Conservation (phyloP, 2,113 vertebrate species). For the Heterochromis multidens region DNA sequence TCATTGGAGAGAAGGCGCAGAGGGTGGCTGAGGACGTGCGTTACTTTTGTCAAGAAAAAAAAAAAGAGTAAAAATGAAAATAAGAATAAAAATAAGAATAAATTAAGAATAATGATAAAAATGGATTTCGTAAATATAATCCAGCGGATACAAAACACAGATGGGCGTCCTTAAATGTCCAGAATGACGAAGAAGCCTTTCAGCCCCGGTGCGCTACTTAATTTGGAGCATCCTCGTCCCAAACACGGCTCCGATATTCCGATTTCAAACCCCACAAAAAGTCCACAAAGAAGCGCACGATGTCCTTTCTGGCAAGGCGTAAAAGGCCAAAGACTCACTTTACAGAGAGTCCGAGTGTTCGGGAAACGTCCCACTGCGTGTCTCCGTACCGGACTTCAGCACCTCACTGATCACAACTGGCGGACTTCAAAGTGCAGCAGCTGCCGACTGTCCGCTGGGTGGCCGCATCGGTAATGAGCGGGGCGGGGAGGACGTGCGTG, state of each 20-base stretch:
- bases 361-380: conserved; percentile 2
- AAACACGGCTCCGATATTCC: conserved; percentile 41
- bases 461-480: conserved; percentile 55
- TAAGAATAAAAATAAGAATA: neutral
- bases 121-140: neutral
- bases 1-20: conserved; percentile 79
- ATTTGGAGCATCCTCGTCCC: conserved; percentile 55
- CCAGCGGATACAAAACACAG: neutral
- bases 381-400: conserved; percentile 59
- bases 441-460: conserved; percentile 68
- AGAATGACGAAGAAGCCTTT: conserved; percentile 37
- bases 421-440: conserved; percentile 73
- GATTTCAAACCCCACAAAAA: conserved; percentile 13
- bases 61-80: neutral
- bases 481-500: conserved; percentile 27
- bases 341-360: conserved; percentile 2
- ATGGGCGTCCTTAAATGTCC: conserved; percentile 34
- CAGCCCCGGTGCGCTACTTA: conserved; percentile 11
- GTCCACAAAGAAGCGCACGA: neutral
- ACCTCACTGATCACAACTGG: conserved; percentile 64
- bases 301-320: neutral
- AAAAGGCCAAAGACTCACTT: neutral
- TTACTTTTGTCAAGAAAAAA: neutral
- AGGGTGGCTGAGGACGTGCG: conserved; percentile 9
- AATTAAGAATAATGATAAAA: neutral